Conservation (phyloP, 2,888 invertebrate species). For the Drosophila leonis region DNA sequence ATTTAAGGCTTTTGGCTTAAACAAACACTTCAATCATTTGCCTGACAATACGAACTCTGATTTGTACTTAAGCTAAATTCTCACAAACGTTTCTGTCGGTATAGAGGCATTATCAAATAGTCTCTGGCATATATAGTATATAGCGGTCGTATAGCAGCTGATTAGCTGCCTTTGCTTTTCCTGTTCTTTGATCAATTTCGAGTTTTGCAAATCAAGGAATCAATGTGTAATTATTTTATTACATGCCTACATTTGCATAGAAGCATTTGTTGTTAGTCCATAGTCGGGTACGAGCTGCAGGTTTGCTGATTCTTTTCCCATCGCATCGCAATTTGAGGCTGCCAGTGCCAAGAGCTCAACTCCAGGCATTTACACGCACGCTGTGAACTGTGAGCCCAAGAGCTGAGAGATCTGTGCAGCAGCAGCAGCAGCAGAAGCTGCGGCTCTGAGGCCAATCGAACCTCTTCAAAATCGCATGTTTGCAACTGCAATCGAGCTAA, state of each 20-base stretch:
- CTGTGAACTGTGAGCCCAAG: constrained; percentile 42
- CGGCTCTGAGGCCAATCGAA: constrained; percentile 71
- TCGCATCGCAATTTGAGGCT: constrained; percentile 38
- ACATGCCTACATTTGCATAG: constrained; percentile 68
- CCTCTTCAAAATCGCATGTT: constrained; percentile 82
- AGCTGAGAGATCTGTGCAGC: constrained; percentile 10
- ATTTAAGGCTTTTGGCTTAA: too few species aligned
- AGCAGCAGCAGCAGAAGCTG: constrained; percentile 33
- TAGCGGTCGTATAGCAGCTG: background rate
- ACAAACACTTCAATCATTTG: background rate
- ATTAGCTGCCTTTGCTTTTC: background rate
- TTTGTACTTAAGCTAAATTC: background rate
- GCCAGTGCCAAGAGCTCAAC: constrained; percentile 15
- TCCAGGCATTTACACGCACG: constrained; percentile 61
- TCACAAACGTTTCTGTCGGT: background rate
- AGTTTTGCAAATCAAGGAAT: constrained; percentile 33
- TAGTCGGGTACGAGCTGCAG: constrained; percentile 13
- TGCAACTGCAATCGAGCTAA: constrained; percentile 81
- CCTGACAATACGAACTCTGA: background rate
- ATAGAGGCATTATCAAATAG: too few species aligned
- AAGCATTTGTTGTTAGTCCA: constrained; percentile 28
- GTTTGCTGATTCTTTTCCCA: constrained; percentile 58
- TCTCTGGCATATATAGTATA: background rate
- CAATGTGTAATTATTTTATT: constrained; percentile 68
- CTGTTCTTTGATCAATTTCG: constrained; percentile 24